phyloP scores from a whole-genome alignment of 2,888 invertebrate species.

The Ophion costatus region DNA sequence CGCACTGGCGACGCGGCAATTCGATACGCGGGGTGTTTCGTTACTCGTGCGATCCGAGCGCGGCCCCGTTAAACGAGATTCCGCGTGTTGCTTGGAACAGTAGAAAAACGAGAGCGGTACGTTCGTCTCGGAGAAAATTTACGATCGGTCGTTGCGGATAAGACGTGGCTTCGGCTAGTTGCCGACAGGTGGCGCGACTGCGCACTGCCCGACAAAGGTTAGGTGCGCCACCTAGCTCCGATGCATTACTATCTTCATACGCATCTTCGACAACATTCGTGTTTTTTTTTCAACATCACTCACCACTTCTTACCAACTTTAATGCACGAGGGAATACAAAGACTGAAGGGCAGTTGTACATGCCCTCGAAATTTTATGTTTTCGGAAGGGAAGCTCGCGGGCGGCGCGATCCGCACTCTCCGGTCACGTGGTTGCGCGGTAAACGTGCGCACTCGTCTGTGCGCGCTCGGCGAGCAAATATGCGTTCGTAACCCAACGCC shows the following conservation, averaged over 20 bases:
- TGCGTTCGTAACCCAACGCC: constrained; percentile 73
- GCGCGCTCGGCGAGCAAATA: constrained; percentile 55
- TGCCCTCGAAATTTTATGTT: constrained; percentile 39
- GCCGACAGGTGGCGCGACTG: not conserved
- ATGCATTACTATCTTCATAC: too few species aligned
- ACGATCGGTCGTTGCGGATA: not conserved
- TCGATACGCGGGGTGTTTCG: constrained; percentile 58
- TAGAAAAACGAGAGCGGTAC: constrained; percentile 22
- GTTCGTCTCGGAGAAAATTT: not conserved
- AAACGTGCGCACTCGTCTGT: constrained; percentile 14
- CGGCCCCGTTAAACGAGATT: constrained; percentile 22
- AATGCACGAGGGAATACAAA: not conserved
- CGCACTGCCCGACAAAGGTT: not conserved
- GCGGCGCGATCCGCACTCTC: not conserved
- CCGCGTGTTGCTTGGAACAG: constrained; percentile 53
- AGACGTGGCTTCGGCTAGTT: not conserved
- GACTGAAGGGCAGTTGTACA: not conserved
- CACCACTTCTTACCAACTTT: not conserved
- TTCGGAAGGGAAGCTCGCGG: constrained; percentile 45
- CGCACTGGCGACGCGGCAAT: constrained; percentile 28
- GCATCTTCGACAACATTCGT: too few species aligned
- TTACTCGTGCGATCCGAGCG: constrained; percentile 46
- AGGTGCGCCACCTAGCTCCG: too few species aligned
- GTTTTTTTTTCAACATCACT: too few species aligned
- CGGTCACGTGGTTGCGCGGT: not conserved